Evolutionary conservation across 2,113 vertebrate species (phyloP).

Genomic region (Entelurus aequoreus): DNA sequence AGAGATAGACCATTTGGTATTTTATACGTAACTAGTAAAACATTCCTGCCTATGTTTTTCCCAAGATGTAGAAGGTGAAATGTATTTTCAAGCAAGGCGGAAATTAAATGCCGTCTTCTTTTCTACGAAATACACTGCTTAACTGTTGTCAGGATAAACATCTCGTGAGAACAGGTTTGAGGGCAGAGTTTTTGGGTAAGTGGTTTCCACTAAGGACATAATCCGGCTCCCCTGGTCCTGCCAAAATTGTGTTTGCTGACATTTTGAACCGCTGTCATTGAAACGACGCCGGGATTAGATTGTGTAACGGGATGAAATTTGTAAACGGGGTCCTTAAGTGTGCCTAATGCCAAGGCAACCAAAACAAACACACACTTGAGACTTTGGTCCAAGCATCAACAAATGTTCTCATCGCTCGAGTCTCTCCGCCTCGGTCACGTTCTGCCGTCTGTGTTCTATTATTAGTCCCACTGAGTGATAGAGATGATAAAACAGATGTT

Average conservation of each 20-base stretch:
- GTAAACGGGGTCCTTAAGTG: constrained; percentile 39
- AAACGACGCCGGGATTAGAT: constrained; percentile 50
- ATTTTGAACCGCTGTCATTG: constrained; percentile 32
- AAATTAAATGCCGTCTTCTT: no score
- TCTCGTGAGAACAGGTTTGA: no score
- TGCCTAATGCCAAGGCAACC: constrained; percentile 28
- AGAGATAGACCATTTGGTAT: no score
- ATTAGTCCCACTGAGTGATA: constrained; percentile 58
- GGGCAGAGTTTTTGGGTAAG: neutral
- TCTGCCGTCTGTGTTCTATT: constrained; percentile 50
- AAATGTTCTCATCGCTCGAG: constrained; percentile 23
- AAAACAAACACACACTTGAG: constrained; percentile 41
- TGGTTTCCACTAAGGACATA: constrained; percentile 4
- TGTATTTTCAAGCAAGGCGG: no score
- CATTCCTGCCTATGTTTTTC: no score
- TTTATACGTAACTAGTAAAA: no score
- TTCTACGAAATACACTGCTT: no score
- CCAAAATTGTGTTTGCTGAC: constrained; percentile 21
- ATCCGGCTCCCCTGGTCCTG: constrained; percentile 17
- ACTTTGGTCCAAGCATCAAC: constrained; percentile 9
- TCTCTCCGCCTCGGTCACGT: constrained; percentile 35
- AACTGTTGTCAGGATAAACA: no score
- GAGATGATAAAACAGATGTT: constrained; percentile 67
- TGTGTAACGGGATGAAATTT: constrained; percentile 56
- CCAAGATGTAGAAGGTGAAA: no score